Evolutionary conservation across 2,888 invertebrate genomes (phyloP).

Genomic region (Caenorhabditis uteleia): DNA sequence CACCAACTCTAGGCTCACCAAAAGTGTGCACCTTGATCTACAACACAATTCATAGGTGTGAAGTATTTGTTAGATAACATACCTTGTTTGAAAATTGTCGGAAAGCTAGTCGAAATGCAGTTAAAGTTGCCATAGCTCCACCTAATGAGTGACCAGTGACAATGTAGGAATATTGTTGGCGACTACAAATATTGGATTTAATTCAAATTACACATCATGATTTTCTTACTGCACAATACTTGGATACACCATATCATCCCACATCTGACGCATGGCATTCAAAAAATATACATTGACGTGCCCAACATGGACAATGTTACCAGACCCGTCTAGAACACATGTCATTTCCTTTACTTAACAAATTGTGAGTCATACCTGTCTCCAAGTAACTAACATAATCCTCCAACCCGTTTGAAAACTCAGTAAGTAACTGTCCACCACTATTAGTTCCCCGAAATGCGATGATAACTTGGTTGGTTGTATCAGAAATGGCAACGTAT

Average conservation of each 20-base stretch:
- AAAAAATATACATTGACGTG: constrained; percentile 47
- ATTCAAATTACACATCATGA: neutral
- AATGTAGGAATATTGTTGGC: constrained; percentile 31
- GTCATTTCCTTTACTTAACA: neutral
- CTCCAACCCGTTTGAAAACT: constrained; percentile 39
- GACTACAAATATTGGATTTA: constrained; percentile 30
- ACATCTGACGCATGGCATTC: constrained; percentile 44
- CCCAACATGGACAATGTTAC: constrained; percentile 28
- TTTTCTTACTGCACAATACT: constrained; percentile 12
- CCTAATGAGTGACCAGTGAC: constrained; percentile 51
- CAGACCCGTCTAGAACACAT: constrained; percentile 28
- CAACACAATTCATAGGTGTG: constrained; percentile 3
- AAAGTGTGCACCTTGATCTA: constrained; percentile 46
- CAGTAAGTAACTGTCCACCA: constrained; percentile 37
- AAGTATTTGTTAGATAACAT: neutral
- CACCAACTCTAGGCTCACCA: constrained; percentile 49
- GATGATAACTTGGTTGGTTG: constrained; percentile 35
- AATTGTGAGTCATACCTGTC: constrained; percentile 20
- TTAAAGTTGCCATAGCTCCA: constrained; percentile 48
- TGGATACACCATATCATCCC: constrained; percentile 45
- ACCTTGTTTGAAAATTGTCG: constrained; percentile 25
- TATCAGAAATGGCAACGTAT: constrained; percentile 38
- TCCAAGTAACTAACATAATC: constrained; percentile 40
- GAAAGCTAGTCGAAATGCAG: constrained; percentile 40
- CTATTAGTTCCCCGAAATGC: constrained; percentile 47